phyloP scores from a whole-genome alignment of 2,113 vertebrate species.

The Falcunculus frontatus region DNA sequence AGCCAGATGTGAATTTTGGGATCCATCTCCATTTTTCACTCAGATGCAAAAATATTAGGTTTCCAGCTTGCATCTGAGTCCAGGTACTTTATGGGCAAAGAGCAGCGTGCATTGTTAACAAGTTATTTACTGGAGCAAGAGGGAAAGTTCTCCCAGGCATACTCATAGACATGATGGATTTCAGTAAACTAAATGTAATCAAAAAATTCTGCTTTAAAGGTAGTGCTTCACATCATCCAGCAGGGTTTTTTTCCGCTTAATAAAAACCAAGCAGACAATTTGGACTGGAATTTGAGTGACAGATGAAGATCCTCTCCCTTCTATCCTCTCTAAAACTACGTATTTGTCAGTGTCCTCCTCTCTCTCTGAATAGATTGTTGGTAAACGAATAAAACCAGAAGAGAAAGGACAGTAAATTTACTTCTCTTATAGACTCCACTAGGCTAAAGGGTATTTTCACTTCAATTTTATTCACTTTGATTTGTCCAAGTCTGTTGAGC shows the following conservation, averaged over 20 bases:
- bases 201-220: background rate
- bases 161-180: background rate
- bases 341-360: background rate
- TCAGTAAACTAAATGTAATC: background rate
- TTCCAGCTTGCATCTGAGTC: background rate
- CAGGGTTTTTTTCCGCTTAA: background rate
- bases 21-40: background rate
- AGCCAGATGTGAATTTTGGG: background rate
- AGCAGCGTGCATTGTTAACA: background rate
- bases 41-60: background rate
- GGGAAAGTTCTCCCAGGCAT: background rate
- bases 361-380: background rate
- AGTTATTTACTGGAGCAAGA: conserved; percentile 8
- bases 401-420: background rate
- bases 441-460: background rate
- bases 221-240: background rate
- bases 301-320: background rate
- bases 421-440: background rate
- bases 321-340: background rate
- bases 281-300: background rate
- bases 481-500: background rate
- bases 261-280: background rate
- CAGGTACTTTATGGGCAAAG: background rate
- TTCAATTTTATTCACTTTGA: background rate
- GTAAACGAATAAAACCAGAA: background rate